These are phyloP conservation scores for Mythimna impura DNA, from an alignment of 2,888 invertebrate species.

Conservation along the genomic window DNA sequence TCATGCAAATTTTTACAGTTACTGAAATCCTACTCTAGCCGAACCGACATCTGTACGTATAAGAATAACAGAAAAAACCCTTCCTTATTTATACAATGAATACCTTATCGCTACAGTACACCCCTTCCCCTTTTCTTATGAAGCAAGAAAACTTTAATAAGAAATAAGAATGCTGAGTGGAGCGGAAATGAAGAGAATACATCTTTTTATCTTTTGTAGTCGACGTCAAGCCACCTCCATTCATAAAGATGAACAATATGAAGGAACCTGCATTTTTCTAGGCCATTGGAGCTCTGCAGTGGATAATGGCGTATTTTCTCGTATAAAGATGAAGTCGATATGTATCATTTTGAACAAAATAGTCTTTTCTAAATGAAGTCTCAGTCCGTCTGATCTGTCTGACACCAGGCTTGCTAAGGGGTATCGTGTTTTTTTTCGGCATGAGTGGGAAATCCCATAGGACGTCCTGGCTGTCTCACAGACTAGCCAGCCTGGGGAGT, in stretches of 20 bases:
- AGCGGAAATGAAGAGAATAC: constrained; percentile 61
- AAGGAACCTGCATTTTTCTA: constrained; percentile 54
- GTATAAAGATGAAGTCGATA: neutral
- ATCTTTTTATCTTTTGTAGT: constrained; percentile 59
- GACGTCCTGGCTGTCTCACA: too few species aligned
- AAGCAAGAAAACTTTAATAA: constrained; percentile 56
- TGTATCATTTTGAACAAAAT: neutral
- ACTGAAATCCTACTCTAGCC: neutral
- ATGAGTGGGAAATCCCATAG: too few species aligned
- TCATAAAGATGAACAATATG: constrained; percentile 56
- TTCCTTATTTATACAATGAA: constrained; percentile 32
- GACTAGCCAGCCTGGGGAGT: too few species aligned
- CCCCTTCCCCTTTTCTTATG: constrained; percentile 9
- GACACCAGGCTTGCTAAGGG: too few species aligned
- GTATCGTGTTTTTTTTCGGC: too few species aligned
- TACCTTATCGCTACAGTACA: constrained; percentile 31
- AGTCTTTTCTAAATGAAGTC: too few species aligned
- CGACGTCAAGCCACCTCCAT: constrained; percentile 50
- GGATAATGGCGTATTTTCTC: constrained; percentile 11
- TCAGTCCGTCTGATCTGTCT: too few species aligned
- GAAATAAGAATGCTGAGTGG: constrained; percentile 56
- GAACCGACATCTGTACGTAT: neutral
- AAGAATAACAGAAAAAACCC: constrained; percentile 26
- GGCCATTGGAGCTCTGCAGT: constrained; percentile 39
- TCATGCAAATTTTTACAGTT: neutral